Percentiles rank a stretch among this genome's conserved stretches.
These are phyloP conservation scores for Lasioglossum malachurum DNA, from an alignment of 2,888 invertebrate genomes.

Conservation along the genomic window DNA sequence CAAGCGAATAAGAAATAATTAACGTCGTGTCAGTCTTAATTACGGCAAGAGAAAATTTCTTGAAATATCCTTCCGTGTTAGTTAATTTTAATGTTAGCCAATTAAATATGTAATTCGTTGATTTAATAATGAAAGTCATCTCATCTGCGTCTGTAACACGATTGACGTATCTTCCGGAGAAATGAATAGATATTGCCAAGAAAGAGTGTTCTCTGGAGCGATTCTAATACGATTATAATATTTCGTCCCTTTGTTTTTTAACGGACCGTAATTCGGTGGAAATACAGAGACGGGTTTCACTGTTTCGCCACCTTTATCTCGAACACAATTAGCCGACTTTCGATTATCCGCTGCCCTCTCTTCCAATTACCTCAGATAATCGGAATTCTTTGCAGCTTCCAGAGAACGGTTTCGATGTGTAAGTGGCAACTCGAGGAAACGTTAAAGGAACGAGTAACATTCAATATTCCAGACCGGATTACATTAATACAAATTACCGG, in stretches of 20 bases:
- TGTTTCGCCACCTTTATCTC: constrained; percentile 46
- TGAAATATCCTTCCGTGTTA: too few species aligned
- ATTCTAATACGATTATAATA: background rate
- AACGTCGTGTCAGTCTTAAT: too few species aligned
- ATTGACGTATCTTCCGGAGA: too few species aligned
- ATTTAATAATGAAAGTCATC: too few species aligned
- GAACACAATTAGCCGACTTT: constrained; percentile 47
- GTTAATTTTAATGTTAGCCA: too few species aligned
- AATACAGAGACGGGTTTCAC: constrained; percentile 4
- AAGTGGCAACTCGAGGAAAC: background rate
- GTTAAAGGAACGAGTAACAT: constrained; percentile 43
- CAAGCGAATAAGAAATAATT: too few species aligned
- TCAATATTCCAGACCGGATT: constrained; percentile 30
- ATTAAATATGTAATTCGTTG: too few species aligned
- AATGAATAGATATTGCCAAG: too few species aligned
- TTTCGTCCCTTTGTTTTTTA: constrained; percentile 38
- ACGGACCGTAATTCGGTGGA: constrained; percentile 27
- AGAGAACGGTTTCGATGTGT: constrained; percentile 13
- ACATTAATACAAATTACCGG: constrained; percentile 40
- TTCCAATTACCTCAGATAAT: constrained; percentile 47
- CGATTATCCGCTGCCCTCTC: constrained; percentile 34
- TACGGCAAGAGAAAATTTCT: too few species aligned
- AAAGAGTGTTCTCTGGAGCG: background rate
- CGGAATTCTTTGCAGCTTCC: constrained; percentile 26
- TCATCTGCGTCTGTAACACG: too few species aligned